Evolutionary conservation across 2,797 vertebrate species (phyloP).

Genomic region (Pyrocephalus nanus): DNA sequence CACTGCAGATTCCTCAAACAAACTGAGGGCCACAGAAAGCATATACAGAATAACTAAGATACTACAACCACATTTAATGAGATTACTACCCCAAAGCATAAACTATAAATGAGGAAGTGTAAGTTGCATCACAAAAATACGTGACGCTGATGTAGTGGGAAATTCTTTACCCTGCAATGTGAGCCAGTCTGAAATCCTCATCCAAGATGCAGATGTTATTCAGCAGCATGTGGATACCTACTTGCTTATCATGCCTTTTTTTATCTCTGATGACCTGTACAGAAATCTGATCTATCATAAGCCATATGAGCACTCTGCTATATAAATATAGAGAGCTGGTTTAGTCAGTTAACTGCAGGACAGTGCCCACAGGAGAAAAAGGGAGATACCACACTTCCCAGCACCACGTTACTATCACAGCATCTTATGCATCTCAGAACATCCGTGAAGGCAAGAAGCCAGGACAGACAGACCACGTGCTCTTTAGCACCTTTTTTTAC

Average conservation of each 20-base stretch:
- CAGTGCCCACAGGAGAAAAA: not conserved
- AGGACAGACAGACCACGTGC: fast-evolving
- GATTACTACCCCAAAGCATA: not conserved
- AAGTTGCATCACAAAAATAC: not conserved
- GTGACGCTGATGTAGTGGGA: not conserved
- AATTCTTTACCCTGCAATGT: not conserved
- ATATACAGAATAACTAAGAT: not conserved
- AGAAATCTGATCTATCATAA: not conserved
- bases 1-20: not conserved
- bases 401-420: not conserved
- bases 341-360: not conserved
- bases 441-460: not conserved
- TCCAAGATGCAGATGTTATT: not conserved
- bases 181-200: not conserved
- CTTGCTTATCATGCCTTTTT: not conserved
- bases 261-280: not conserved
- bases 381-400: not conserved
- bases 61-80: not conserved
- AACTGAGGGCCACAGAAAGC: not conserved
- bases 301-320: not conserved
- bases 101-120: fast-evolving
- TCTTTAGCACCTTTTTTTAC: not conserved
- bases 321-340: not conserved
- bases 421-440: not conserved
- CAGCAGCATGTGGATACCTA: not conserved